These are phyloP conservation scores for Allacma fusca DNA, from an alignment of 2,888 invertebrate genomes.

Conservation along the genomic window DNA sequence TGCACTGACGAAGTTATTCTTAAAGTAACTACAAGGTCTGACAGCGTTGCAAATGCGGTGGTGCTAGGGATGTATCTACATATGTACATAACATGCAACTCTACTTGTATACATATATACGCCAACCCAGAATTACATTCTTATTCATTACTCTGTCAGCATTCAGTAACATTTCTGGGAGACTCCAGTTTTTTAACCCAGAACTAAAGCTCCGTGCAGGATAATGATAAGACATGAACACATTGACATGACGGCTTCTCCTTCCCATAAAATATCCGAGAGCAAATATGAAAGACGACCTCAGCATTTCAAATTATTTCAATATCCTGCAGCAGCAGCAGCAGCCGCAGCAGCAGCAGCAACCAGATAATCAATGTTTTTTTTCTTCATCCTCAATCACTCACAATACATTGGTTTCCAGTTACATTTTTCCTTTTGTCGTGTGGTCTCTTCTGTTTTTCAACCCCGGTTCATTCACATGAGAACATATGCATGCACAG, in stretches of 20 bases:
- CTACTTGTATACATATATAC: background rate
- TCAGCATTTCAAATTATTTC: slow-evolving; percentile 26
- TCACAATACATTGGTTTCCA: slow-evolving; percentile 1
- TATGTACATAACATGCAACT: background rate
- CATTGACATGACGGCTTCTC: too few species aligned
- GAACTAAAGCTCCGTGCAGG: background rate
- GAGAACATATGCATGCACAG: too few species aligned
- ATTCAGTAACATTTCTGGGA: too few species aligned
- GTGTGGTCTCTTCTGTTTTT: slow-evolving; percentile 3
- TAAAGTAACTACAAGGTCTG: too few species aligned
- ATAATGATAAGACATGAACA: slow-evolving; percentile 10
- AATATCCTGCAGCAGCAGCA: slow-evolving; percentile 10
- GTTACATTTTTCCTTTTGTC: slow-evolving; percentile 5
- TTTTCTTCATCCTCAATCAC: background rate
- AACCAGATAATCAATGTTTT: background rate
- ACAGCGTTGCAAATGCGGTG: too few species aligned
- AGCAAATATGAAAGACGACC: background rate
- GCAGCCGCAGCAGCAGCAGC: background rate
- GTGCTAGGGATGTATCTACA: background rate
- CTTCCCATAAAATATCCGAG: too few species aligned
- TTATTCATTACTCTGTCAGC: too few species aligned
- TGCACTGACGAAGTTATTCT: too few species aligned
- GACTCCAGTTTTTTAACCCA: too few species aligned
- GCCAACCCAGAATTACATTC: background rate
- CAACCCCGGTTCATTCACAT: too few species aligned